Percentiles rank a stretch among this genome's conserved stretches.
These are phyloP conservation scores for Tokudaia muenninki DNA, from an alignment of 2,797 vertebrate genomes.

Conservation along the genomic window DNA sequence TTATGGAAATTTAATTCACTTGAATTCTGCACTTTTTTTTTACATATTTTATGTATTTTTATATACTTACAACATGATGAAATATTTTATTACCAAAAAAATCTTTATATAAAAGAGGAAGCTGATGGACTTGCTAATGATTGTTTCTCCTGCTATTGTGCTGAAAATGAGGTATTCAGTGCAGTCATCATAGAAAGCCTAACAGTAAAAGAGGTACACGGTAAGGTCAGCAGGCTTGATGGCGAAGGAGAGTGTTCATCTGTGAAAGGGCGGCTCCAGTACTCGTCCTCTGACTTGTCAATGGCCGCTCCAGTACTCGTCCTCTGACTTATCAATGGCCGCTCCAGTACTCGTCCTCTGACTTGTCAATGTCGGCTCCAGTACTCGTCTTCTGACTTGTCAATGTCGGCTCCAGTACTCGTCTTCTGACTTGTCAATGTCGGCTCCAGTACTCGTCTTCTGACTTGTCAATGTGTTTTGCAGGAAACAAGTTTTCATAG, in stretches of 20 bases:
- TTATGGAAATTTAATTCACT: background rate
- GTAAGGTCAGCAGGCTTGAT: background rate
- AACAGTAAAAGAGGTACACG: background rate
- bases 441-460: background rate
- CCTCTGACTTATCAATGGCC: constrained; percentile 58
- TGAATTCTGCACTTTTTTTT: background rate
- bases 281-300: background rate
- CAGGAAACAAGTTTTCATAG: constrained; percentile 93
- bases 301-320: constrained; percentile 29
- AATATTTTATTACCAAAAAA: background rate
- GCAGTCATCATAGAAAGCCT: background rate
- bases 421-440: constrained; percentile 55
- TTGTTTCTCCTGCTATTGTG: background rate
- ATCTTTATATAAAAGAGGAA: background rate
- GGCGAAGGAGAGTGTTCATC: background rate
- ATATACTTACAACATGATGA: background rate
- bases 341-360: background rate
- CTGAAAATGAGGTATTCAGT: background rate
- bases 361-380: constrained; percentile 54
- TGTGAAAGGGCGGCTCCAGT: background rate
- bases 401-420: constrained; percentile 26
- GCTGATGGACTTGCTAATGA: background rate
- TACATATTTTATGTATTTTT: constrained; percentile 21
- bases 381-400: background rate
- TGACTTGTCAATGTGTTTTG: constrained; percentile 72